Conservation (phyloP, 2,888 invertebrate genomes). For the Thera britannica region DNA sequence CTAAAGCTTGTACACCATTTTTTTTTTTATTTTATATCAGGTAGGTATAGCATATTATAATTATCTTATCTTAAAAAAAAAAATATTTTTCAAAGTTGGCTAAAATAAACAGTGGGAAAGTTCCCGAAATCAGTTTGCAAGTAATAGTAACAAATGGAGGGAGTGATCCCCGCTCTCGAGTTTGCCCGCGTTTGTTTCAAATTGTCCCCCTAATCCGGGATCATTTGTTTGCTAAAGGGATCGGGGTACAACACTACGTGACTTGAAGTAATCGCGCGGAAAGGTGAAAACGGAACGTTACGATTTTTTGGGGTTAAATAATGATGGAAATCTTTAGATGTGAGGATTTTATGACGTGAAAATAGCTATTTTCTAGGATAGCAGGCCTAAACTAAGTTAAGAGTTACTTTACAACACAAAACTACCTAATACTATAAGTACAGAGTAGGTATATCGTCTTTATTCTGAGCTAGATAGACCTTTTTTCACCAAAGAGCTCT, state of each 20-base stretch:
- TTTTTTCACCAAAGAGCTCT: background rate
- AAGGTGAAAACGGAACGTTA: slow-evolving; percentile 16
- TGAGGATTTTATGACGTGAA: background rate
- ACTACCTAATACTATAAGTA: no score
- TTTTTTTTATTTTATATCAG: no score
- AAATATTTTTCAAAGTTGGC: slow-evolving; percentile 24
- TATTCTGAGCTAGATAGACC: no score
- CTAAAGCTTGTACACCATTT: no score
- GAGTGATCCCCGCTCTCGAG: slow-evolving; percentile 60
- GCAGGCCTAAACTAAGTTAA: no score
- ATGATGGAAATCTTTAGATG: background rate
- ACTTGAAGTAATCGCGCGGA: slow-evolving; percentile 52
- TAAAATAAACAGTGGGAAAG: slow-evolving; percentile 38
- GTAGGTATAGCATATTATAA: no score
- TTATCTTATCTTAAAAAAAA: no score
- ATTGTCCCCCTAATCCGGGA: slow-evolving; percentile 70
- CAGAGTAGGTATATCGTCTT: no score
- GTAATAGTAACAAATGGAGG: slow-evolving; percentile 77
- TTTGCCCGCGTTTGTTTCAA: slow-evolving; percentile 64
- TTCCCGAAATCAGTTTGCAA: slow-evolving; percentile 50
- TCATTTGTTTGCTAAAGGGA: slow-evolving; percentile 81
- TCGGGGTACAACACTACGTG: slow-evolving; percentile 63
- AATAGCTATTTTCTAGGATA: background rate
- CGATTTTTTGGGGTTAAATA: background rate
- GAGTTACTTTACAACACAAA: no score